Base-by-base conservation (phyloP, 2,797 vertebrate species). In the Chelon auratus region DNA sequence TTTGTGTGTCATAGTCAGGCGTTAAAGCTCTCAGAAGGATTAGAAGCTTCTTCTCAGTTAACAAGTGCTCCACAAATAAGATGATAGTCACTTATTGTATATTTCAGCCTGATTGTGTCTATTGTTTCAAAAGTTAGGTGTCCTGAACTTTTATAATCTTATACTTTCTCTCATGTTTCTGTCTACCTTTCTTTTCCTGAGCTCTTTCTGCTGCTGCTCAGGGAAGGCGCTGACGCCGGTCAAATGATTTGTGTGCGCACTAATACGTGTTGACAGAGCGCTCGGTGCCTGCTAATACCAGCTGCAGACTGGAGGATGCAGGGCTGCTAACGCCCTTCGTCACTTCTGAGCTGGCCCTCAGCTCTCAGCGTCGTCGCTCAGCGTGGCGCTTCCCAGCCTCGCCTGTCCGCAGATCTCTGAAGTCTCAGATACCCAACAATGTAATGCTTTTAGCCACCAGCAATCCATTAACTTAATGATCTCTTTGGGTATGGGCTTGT, bases 381-480 rank as follows among this genome's bases (percentile, higher is more conserved):
- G 68, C 30, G 53, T 57, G 76, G 11, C 18, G 57, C 67, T 68
- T 8, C 30, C n/a, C 47, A 7, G 43, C 39, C 43, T 75, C 24
- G 17, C 24, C 69, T 45, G 50, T 60, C 73, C 47, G 9, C 62
- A 50, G 60, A 62, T 70, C 71, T 62, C 40, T 48, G 6, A 48
- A 36, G 80, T 36, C 57, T 43, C 36, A 64, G 66, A 66, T 58
- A 51, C 59, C 51, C 78, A 14, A 33, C 62, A 5, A 30, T 50
- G 22, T 70, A 69, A 78, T 66, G 77, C 81, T 80, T 81, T 66
- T 61, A 84, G 65, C 75, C 87, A 69, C 67, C 69, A 77, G 77
- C 73, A 13, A 88, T 80, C 85, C 84, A 85, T 88, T 87, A 90
- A 72, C 68, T 82, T 91, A 89, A 91, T 87, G 82, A 89, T 84